Conservation (phyloP, 2,888 invertebrate species). For the Beris morrisii region DNA sequence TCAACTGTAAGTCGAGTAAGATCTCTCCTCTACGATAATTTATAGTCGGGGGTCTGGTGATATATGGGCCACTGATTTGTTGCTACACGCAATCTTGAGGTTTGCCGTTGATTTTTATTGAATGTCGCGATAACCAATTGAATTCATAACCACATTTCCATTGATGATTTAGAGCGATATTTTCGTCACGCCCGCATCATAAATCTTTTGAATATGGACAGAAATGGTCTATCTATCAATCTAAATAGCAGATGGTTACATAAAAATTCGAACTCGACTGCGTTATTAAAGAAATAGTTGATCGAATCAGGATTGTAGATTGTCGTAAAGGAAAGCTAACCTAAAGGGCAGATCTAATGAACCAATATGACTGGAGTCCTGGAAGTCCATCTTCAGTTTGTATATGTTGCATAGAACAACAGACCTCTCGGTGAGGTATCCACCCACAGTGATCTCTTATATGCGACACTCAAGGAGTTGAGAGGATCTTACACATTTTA, state of each 20-base stretch:
- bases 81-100: constrained; percentile 5
- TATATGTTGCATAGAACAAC: no score
- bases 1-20: constrained; percentile 3
- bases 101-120: neutral
- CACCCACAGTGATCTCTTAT: no score
- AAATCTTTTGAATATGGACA: neutral
- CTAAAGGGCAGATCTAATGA: no score
- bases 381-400: no score
- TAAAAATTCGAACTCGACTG: neutral
- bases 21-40: constrained; percentile 20
- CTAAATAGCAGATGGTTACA: constrained; percentile 3
- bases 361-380: no score
- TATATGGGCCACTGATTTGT: constrained; percentile 17
- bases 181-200: constrained; percentile 21
- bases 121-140: constrained; percentile 7
- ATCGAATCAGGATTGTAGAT: no score
- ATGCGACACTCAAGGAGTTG: no score
- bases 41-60: constrained; percentile 6
- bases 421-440: no score
- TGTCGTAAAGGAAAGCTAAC: no score
- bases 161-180: constrained; percentile 7
- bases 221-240: neutral
- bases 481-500: no score
- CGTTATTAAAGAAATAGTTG: no score
- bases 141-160: constrained; percentile 20